These are phyloP conservation scores for Erythrocercus mccallii DNA, from an alignment of 2,113 vertebrate species.

Conservation along the genomic window DNA sequence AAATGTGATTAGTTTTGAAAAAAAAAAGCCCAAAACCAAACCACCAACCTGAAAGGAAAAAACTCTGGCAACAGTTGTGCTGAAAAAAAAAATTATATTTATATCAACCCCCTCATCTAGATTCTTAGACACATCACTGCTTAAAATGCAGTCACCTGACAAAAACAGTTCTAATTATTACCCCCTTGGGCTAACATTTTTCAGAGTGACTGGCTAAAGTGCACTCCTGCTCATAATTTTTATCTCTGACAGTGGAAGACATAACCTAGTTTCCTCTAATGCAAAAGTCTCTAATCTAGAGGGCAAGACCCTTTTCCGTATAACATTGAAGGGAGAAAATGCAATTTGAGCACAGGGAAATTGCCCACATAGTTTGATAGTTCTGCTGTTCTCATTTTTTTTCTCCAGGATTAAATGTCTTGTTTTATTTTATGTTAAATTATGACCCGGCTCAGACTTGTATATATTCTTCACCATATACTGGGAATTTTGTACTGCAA, in stretches of 20 bases:
- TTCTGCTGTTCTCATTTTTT: slow-evolving; percentile 70
- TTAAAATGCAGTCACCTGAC: slow-evolving; percentile 82
- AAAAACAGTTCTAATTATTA: slow-evolving; percentile 83
- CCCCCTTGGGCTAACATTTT: slow-evolving; percentile 78
- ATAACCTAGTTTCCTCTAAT: slow-evolving; percentile 84
- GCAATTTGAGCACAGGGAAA: slow-evolving; percentile 81
- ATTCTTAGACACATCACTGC: slow-evolving; percentile 77
- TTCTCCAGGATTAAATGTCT: slow-evolving; percentile 74
- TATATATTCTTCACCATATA: slow-evolving; percentile 63
- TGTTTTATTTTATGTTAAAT: slow-evolving; percentile 82
- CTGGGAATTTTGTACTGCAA: slow-evolving; percentile 59
- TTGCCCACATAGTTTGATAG: slow-evolving; percentile 78
- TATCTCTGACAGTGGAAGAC: slow-evolving; percentile 76
- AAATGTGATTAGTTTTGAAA: slow-evolving; percentile 87
- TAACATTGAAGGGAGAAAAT: slow-evolving; percentile 79
- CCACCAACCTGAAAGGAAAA: slow-evolving; percentile 57
- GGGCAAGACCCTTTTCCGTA: slow-evolving; percentile 77
- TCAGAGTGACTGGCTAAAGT: slow-evolving; percentile 80
- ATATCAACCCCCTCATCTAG: slow-evolving; percentile 86
- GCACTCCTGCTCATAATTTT: slow-evolving; percentile 78
- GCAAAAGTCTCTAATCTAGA: slow-evolving; percentile 84
- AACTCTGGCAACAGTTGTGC: slow-evolving; percentile 76
- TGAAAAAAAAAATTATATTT: slow-evolving; percentile 80
- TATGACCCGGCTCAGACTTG: slow-evolving; percentile 67
- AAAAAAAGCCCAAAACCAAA: background rate